Evolutionary conservation across 2,888 invertebrate species (phyloP), one percentile per base, ranked within the genome.

Genomic region (Xanthorhoe spadicearia): DNA sequence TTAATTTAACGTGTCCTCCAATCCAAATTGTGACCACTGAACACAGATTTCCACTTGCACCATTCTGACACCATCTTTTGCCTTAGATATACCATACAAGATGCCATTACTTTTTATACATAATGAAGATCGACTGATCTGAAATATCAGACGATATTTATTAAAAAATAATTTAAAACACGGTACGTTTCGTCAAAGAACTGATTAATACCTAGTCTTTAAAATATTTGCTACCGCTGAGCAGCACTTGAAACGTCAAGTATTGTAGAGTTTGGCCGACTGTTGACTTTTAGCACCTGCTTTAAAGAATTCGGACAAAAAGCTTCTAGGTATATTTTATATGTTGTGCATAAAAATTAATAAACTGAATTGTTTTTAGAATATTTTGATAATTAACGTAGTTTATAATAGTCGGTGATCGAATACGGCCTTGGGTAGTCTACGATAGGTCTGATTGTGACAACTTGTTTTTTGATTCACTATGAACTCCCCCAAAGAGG

Each of bases 361-460:
- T 43, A 23, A 55, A 60, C 6, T 7, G 32, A 32, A 52, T 52
- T 43, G 51, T 60, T 51, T 38, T 35, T 51, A 48, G 28, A 28
- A 52, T 52, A 43, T 18, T 58, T 0, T 35, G 48, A 48, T 61
- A 15, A 51, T 46, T 53, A 9, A 18, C 32, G 38, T 43, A 2
- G 60, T 15, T 49, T 23, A 50, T 62, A 17, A 55, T 54, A 55
- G 50, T 15, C 6, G 13, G 15, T 62, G 62, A 62, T 51, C 50
- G 50, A 23, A 62, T 50, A 1, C n/a, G 56, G 38, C 62, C 62
- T 62, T 62, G 55, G 2, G n/a, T 49, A 10, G 61, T 55, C 38
- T 56, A 35, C 54, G 48, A 54, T 17, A 15, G 2, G 55, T 62
- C 38, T 28, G 15, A 60, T 55, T 19, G 35, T 52, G 19, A 43